Percentiles rank a stretch among this genome's conserved stretches.
phyloP scores from a whole-genome alignment of 2,113 vertebrate genomes.

The Notarius quadriscutis region DNA sequence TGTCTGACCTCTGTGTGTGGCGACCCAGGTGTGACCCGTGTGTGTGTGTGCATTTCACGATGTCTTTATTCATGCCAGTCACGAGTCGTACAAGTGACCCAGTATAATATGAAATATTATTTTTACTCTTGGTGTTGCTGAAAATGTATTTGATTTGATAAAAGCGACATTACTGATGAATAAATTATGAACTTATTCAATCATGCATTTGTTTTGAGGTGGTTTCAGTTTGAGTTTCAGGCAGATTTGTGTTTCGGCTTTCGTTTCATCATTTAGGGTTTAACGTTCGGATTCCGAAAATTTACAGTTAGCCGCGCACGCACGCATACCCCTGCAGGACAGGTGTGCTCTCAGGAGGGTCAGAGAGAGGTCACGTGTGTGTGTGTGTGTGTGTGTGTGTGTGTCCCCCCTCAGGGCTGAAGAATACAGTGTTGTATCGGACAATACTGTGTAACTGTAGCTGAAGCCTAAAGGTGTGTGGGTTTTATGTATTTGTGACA shows the following conservation, averaged over 20 bases:
- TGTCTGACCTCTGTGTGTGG: constrained; percentile 61
- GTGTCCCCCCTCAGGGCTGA: constrained; percentile 1
- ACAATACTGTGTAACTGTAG: constrained; percentile 23
- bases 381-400: constrained; percentile 37
- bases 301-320: too few species aligned
- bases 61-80: neutral
- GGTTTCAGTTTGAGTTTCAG: neutral
- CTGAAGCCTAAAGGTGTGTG: constrained; percentile 29
- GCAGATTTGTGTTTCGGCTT: neutral
- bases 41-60: constrained; percentile 37
- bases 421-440: constrained; percentile 12
- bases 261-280: neutral
- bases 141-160: neutral
- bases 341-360: neutral
- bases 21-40: constrained; percentile 63
- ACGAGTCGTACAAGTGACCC: neutral
- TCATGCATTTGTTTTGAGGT: neutral
- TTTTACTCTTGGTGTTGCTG: neutral
- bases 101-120: neutral
- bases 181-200: neutral
- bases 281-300: neutral
- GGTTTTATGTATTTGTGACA: constrained; percentile 25
- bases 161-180: neutral
- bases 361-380: constrained; percentile 5
- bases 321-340: neutral